Evolutionary conservation across 53 echinoderm and acorn worm genomes (phyloP).

Genomic region (Apostichopus leukothele): DNA sequence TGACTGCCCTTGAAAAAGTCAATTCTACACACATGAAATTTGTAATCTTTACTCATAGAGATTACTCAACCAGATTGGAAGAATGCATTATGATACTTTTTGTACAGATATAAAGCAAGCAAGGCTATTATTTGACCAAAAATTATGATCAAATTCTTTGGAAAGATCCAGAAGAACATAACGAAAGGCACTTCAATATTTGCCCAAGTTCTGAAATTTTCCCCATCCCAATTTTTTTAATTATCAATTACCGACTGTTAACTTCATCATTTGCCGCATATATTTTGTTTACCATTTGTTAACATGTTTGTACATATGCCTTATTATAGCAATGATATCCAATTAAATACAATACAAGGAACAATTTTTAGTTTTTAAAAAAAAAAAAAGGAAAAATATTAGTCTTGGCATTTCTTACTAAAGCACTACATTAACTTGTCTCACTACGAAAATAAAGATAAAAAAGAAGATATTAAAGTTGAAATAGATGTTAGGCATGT

Average conservation of each 20-base stretch:
- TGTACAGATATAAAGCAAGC: constrained; percentile 33
- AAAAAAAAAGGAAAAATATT: constrained; percentile 19
- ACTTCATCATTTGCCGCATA: not conserved
- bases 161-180: constrained; percentile 40
- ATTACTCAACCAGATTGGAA: constrained; percentile 2
- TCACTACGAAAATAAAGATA: constrained; percentile 38
- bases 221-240: not conserved
- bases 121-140: constrained; percentile 28
- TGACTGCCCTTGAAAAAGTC: too few relatives aligned
- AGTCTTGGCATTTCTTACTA: constrained; percentile 31
- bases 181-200: constrained; percentile 39
- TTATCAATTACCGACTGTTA: not conserved
- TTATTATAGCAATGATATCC: constrained; percentile 38
- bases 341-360: constrained; percentile 33
- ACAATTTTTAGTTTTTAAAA: constrained; percentile 14
- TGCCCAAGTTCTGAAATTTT: not conserved
- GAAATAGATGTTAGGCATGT: constrained; percentile 28
- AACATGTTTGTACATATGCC: constrained; percentile 40
- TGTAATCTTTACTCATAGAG: not conserved
- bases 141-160: constrained; percentile 8
- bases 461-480: constrained; percentile 13
- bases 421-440: constrained; percentile 44
- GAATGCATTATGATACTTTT: not conserved
- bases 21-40: not conserved
- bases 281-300: constrained; percentile 20